phyloP scores from a whole-genome alignment of 1,140 invertebrate genomes.

The Anastatus disparis region DNA sequence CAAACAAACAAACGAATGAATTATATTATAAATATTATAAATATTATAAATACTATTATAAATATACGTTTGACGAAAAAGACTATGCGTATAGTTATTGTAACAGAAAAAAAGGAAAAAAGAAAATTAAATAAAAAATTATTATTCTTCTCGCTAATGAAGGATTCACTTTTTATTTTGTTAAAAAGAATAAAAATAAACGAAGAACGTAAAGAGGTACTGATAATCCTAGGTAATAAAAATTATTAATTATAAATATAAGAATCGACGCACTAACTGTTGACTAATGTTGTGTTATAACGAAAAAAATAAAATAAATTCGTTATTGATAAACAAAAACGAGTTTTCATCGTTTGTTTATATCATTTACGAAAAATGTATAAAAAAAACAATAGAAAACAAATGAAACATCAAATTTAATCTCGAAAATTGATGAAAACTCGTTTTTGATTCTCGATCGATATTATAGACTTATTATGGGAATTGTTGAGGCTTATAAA shows the following conservation, averaged over 20 bases:
- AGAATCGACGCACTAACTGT: constrained; percentile 29
- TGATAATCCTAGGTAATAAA: constrained; percentile 23
- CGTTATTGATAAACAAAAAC: background rate
- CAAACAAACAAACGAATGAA: too few relatives aligned
- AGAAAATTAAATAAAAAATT: too few relatives aligned
- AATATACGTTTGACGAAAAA: too few relatives aligned
- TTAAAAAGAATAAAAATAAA: too few relatives aligned
- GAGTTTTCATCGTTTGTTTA: background rate
- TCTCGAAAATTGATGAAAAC: background rate
- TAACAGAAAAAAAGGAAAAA: too few relatives aligned
- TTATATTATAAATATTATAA: too few relatives aligned
- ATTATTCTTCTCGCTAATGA: constrained; percentile 2
- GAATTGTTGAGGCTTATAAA: constrained; percentile 60
- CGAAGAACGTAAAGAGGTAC: background rate
- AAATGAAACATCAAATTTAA: background rate
- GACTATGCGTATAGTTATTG: too few relatives aligned
- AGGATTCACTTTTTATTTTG: constrained; percentile 6
- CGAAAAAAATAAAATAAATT: background rate
- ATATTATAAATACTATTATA: too few relatives aligned
- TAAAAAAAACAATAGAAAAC: constrained; percentile 10
- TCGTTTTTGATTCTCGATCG: constrained; percentile 18
- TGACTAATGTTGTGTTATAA: constrained; percentile 23
- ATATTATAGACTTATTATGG: constrained; percentile 54
- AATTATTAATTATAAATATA: background rate
- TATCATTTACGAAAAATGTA: background rate